phyloP scores from a whole-genome alignment of 1,140 invertebrate species.

The Bombus confusus region DNA sequence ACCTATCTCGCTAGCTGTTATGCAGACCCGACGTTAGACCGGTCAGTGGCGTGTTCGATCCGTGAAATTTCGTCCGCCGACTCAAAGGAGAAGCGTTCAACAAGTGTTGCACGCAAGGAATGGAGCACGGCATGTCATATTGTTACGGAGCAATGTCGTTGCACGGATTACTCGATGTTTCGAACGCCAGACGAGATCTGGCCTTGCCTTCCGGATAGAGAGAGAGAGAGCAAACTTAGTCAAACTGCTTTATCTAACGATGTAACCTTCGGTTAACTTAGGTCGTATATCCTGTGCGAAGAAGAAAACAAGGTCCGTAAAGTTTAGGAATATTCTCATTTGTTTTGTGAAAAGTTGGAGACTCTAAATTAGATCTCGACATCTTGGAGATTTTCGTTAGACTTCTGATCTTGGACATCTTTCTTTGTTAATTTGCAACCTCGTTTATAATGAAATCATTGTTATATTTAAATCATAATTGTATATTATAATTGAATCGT shows the following conservation, averaged over 20 bases:
- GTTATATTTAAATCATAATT: too few species aligned
- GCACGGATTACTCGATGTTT: neutral
- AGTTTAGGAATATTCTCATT: neutral
- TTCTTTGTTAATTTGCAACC: too few species aligned
- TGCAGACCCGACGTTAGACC: conserved; percentile 43
- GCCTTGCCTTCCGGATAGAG: neutral
- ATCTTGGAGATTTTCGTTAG: too few species aligned
- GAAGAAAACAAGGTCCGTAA: neutral
- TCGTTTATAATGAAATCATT: too few species aligned
- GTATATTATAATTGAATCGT: neutral
- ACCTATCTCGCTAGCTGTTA: conserved; percentile 55
- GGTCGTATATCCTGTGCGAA: neutral
- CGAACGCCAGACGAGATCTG: neutral
- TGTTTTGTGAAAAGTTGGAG: neutral
- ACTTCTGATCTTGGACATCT: too few species aligned
- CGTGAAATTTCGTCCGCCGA: conserved; percentile 42
- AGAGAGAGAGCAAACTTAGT: neutral
- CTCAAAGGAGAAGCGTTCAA: conserved; percentile 25
- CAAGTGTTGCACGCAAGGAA: conserved; percentile 42
- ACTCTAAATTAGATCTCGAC: neutral
- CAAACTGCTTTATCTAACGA: neutral
- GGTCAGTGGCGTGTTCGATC: conserved; percentile 50
- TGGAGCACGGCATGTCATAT: neutral
- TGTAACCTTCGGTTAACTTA: neutral
- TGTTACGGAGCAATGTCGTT: conserved; percentile 10